Evolutionary conservation across 2,113 vertebrate species (phyloP), one percentile per base, ranked within the genome.

Genomic region (Nannospalax galili): DNA sequence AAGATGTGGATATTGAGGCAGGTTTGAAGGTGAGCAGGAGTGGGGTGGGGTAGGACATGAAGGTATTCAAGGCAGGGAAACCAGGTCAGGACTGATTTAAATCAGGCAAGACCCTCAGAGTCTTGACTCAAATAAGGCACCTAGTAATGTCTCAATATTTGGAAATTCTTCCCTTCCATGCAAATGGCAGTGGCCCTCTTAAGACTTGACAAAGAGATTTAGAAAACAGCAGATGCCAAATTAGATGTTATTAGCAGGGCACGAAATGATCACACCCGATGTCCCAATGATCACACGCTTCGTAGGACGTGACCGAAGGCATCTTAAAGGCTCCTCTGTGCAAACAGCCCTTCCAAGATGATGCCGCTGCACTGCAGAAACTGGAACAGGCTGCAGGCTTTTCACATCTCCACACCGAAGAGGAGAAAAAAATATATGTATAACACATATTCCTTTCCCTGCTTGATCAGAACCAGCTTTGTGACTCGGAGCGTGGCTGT

Each of bases 201-300:
- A 88, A 74, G 85, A 52, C 65, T 52, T 88, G 85, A 88, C 52
- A 87, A 72, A 74, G 69, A 40, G 85, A 88, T 88, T 88, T 74
- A 42, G 85, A 62, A 73, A 88, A 88, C 52, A 74, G 52, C 85
- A 88, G 85, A 74, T 32, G 56, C 56, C 70, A 88, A 88, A 88
- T 73, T 87, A 88, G 52, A 73, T 74, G 70, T 60, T 88, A 73
- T 74, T 87, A 72, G 67, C 84, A 17, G 69, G 69, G 85, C 69
- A 74, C 42, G 85, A 73, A 74, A 74, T 73, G 85, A 88, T 74
- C 85, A 74, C 73, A 87, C 1, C 26, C 17, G 67, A 72, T 72
- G 67, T 85, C 84, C 70, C 84, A 70, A 52, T 32, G 35, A 86
- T 86, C 64, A 70, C 84, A 70, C 65, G 84, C 67, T 87, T 40